Percentiles rank a stretch among this genome's conserved stretches.
These are phyloP conservation scores for Lithophane semibrunnea DNA, from an alignment of 2,888 invertebrate species.

Conservation along the genomic window DNA sequence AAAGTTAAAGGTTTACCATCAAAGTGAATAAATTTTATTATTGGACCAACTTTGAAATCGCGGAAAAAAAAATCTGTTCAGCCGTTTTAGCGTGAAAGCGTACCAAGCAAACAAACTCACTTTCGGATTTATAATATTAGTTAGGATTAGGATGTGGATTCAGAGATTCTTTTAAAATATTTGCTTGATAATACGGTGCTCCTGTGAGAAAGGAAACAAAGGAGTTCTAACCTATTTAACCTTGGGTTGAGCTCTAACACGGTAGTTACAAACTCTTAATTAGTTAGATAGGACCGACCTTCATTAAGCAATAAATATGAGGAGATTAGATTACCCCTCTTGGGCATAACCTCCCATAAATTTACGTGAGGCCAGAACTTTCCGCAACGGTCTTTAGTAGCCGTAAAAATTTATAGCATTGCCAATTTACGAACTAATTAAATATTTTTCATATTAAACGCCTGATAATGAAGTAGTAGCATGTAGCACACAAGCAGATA, in stretches of 20 bases:
- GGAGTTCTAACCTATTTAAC: neutral
- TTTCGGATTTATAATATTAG: too few relatives aligned
- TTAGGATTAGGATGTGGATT: neutral
- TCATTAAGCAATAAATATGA: constrained; percentile 36
- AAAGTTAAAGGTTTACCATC: too few relatives aligned
- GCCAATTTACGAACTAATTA: neutral
- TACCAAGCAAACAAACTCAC: too few relatives aligned
- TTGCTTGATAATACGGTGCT: neutral
- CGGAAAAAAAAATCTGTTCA: too few relatives aligned
- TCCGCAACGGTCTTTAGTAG: neutral
- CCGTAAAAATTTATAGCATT: neutral
- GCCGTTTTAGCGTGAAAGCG: too few relatives aligned
- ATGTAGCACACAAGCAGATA: neutral
- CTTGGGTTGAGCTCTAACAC: neutral
- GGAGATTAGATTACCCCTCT: constrained; percentile 18
- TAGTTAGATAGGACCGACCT: constrained; percentile 27
- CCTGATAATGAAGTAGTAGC: constrained; percentile 23
- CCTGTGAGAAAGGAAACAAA: neutral
- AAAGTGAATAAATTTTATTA: too few relatives aligned
- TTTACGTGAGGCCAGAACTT: constrained; percentile 13
- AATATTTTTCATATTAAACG: constrained; percentile 7
- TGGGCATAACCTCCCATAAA: constrained; percentile 14
- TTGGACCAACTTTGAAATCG: too few relatives aligned
- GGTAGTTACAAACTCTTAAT: constrained; percentile 33
- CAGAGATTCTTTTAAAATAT: neutral